Evolutionary conservation across 30 jellyfish, hydroid and myxozoan species (phyloP).

Genomic region (Hydractinia symbiolongicarpus): DNA sequence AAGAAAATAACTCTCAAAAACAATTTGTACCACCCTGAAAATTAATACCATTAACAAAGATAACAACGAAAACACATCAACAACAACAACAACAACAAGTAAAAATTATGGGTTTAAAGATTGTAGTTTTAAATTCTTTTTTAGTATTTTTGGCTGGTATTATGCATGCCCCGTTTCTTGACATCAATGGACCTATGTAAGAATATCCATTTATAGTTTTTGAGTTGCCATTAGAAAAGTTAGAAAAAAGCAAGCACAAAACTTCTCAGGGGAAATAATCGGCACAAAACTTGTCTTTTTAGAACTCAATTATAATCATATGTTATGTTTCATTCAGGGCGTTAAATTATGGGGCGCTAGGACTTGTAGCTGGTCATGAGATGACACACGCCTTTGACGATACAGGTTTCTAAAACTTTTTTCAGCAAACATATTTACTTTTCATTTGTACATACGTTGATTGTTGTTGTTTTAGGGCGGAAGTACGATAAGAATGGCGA

Average conservation of each 20-base stretch:
- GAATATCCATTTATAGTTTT: not conserved
- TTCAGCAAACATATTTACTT: not conserved
- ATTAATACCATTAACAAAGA: too few relatives aligned
- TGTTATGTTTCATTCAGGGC: constrained; percentile 50
- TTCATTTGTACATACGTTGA: not conserved
- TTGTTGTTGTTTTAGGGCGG: not conserved
- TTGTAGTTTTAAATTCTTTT: not conserved
- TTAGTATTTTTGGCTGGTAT: constrained; percentile 23
- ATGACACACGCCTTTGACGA: constrained; percentile 89
- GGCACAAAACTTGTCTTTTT: too few relatives aligned
- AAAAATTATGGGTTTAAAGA: too few relatives aligned
- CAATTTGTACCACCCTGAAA: too few relatives aligned
- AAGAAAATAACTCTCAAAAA: not conserved
- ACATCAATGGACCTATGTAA: constrained; percentile 9
- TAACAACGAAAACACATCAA: too few relatives aligned
- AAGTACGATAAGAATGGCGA: constrained; percentile 7
- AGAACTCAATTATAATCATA: not conserved
- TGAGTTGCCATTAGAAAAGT: too few relatives aligned
- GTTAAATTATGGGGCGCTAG: constrained; percentile 87
- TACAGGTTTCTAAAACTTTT: constrained; percentile 54
- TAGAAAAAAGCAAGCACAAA: too few relatives aligned
- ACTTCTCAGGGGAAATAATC: too few relatives aligned
- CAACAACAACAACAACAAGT: too few relatives aligned
- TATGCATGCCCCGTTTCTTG: constrained; percentile 1
- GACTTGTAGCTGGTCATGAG: constrained; percentile 95